Percentiles rank a stretch among this genome's conserved stretches.
phyloP scores from a whole-genome alignment of 2,113 vertebrate species.

The Epinephelus moara region DNA sequence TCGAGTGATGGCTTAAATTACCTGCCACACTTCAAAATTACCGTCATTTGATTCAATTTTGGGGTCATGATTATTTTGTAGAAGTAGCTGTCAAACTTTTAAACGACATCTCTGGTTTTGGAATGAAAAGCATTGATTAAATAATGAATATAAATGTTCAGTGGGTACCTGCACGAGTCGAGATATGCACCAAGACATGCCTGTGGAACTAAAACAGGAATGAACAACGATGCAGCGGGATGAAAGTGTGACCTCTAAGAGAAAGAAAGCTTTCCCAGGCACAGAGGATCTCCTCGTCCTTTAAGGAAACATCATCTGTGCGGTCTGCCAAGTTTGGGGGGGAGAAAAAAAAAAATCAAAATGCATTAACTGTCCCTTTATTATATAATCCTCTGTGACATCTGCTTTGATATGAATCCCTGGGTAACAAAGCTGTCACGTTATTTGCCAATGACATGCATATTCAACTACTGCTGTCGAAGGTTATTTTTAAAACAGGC shows the following conservation, averaged over 20 bases:
- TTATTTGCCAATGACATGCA: constrained; percentile 11
- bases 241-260: not conserved
- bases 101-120: constrained; percentile 9
- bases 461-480: constrained; percentile 22
- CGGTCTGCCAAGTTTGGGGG: not conserved
- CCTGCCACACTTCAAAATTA: constrained; percentile 1
- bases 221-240: not conserved
- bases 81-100: not conserved
- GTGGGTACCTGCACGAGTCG: not conserved
- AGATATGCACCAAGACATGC: not conserved
- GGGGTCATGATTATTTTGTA: constrained; percentile 13
- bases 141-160: constrained; percentile 1
- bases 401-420: constrained; percentile 26
- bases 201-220: constrained; percentile 11
- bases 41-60: not conserved
- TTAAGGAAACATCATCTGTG: not conserved
- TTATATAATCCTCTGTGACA: constrained; percentile 23
- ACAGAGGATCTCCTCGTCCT: not conserved
- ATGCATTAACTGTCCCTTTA: not conserved
- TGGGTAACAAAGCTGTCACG: constrained; percentile 9
- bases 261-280: not conserved
- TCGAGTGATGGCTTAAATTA: constrained; percentile 1
- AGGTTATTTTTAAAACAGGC: constrained; percentile 23
- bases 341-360: constrained; percentile 14
- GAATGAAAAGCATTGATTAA: not conserved